phyloP scores from a whole-genome alignment of 2,113 vertebrate genomes.

The Todiramphus chloris region DNA sequence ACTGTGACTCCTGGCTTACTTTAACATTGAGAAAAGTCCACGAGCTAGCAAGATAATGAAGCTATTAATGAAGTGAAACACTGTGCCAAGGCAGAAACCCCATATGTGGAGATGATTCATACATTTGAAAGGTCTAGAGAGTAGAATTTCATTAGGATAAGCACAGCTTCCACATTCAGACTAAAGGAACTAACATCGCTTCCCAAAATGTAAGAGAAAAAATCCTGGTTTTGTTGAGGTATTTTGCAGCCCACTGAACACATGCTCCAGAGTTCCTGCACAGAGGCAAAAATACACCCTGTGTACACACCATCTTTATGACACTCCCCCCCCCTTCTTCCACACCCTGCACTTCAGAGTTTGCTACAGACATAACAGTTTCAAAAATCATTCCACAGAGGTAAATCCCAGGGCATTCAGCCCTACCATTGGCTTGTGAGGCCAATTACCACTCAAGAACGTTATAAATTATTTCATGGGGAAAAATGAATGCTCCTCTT shows the following conservation, averaged over 20 bases:
- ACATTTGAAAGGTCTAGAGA: slow-evolving; percentile 27
- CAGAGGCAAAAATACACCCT: slow-evolving; percentile 3
- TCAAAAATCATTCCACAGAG: background rate
- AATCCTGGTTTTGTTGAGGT: background rate
- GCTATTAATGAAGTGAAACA: slow-evolving; percentile 16
- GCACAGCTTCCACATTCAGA: background rate
- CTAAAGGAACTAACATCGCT: background rate
- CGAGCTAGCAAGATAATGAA: background rate
- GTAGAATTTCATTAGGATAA: slow-evolving; percentile 35
- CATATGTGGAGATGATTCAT: slow-evolving; percentile 42
- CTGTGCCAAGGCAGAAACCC: background rate
- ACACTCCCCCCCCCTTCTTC: background rate
- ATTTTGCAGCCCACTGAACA: slow-evolving; percentile 66
- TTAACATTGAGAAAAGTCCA: background rate
- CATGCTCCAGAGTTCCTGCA: slow-evolving; percentile 17
- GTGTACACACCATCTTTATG: background rate
- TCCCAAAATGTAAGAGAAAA: slow-evolving; percentile 13
- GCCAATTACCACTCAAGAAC: background rate
- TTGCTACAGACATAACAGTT: background rate
- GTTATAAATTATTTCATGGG: background rate
- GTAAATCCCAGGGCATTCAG: background rate
- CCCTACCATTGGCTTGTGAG: background rate
- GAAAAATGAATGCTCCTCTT: slow-evolving; percentile 42
- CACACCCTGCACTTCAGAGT: background rate
- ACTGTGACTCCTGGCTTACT: background rate